phyloP scores from a whole-genome alignment of 2,888 invertebrate species.

The Blomia tropicalis region DNA sequence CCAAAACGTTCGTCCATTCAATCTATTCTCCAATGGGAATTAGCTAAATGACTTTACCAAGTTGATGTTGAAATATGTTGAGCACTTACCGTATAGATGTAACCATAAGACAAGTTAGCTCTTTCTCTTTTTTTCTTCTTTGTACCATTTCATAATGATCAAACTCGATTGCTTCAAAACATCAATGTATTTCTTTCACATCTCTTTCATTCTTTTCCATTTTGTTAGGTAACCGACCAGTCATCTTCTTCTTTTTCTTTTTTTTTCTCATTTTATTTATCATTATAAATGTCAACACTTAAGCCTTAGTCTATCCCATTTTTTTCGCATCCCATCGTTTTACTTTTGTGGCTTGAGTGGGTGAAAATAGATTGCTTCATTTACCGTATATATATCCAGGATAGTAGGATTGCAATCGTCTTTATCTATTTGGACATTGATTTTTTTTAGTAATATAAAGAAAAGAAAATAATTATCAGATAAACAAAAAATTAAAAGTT shows the following conservation, averaged over 20 bases:
- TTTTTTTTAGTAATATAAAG: neutral
- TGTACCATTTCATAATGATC: neutral
- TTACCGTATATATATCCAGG: no score
- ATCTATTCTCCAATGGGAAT: neutral
- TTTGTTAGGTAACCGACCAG: neutral
- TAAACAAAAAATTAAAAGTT: no score
- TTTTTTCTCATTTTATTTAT: neutral
- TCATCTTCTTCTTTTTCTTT: neutral
- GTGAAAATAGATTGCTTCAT: no score
- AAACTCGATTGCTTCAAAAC: neutral
- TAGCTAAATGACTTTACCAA: neutral
- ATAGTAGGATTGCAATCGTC: neutral
- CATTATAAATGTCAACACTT: slow-evolving; percentile 10
- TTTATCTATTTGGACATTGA: neutral
- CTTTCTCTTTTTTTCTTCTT: neutral
- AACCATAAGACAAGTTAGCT: no score
- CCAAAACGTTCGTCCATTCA: no score
- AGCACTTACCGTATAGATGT: no score
- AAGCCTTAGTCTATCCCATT: neutral
- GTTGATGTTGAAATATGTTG: no score
- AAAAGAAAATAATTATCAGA: neutral
- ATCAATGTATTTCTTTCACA: neutral
- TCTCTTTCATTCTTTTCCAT: neutral
- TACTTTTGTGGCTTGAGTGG: no score
- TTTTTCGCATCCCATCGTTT: no score